Percentiles rank a stretch among this genome's conserved stretches.
These are phyloP conservation scores for Apamea crenata DNA, from an alignment of 2,888 invertebrate species.

Conservation along the genomic window DNA sequence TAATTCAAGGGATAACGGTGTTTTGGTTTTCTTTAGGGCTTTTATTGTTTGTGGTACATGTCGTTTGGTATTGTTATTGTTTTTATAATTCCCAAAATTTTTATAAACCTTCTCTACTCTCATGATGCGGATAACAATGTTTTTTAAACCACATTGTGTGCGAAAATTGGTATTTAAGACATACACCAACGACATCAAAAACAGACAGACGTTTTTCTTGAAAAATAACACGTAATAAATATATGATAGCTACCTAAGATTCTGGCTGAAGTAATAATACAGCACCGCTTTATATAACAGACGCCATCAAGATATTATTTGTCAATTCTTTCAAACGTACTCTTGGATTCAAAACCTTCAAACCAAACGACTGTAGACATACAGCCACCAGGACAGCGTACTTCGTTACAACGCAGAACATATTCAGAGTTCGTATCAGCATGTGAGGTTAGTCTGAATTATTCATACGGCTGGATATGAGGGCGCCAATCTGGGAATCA, in stretches of 20 bases:
- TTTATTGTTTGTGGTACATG: slow-evolving; percentile 6
- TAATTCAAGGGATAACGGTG: slow-evolving; percentile 27
- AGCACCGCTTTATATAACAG: not conserved
- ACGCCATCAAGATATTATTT: not conserved
- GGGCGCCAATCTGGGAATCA: slow-evolving; percentile 55
- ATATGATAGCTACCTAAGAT: not conserved
- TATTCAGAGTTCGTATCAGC: slow-evolving; percentile 34
- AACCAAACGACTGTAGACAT: not conserved
- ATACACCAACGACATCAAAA: too few species aligned
- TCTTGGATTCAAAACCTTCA: not conserved
- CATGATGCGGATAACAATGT: not conserved
- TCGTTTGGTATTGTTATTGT: slow-evolving; percentile 23
- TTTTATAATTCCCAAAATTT: not conserved
- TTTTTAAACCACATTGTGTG: not conserved
- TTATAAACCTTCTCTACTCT: not conserved
- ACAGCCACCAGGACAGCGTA: not conserved
- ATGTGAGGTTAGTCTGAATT: slow-evolving; percentile 48
- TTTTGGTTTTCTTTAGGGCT: slow-evolving; percentile 30
- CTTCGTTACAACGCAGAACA: slow-evolving; percentile 26
- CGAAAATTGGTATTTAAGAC: not conserved
- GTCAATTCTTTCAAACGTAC: not conserved
- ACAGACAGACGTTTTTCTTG: not conserved
- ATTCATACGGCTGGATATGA: slow-evolving; percentile 53
- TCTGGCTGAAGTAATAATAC: not conserved
- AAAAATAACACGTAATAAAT: not conserved